A percentile compares a stretch with the other conserved stretches of the same genome.
Conservation (phyloP, 1,140 invertebrate genomes). For the Cyrtorhinus lividipennis region DNA sequence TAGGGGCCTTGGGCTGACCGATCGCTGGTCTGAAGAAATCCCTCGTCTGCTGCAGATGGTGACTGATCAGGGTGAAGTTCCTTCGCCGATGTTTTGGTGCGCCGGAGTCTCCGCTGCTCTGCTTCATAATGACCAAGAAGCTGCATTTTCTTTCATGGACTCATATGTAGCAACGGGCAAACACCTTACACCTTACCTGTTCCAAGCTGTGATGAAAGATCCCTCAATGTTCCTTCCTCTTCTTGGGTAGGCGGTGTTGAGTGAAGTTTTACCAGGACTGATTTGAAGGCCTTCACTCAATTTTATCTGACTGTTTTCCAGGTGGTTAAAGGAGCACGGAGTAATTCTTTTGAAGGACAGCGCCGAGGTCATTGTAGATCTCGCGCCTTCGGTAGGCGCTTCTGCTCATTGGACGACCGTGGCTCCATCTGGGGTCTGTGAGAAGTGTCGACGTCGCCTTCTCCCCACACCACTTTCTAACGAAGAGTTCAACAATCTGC, state of each 20-base stretch:
- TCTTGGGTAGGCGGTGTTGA: conserved; percentile 4
- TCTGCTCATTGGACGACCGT: background rate
- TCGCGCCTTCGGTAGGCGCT: background rate
- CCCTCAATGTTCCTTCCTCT: background rate
- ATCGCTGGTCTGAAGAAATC: conserved; percentile 40
- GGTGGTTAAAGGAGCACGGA: background rate
- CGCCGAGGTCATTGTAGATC: background rate
- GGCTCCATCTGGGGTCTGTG: conserved; percentile 42
- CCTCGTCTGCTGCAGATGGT: conserved; percentile 30
- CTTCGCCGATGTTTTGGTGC: conserved; percentile 28
- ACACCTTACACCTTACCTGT: conserved; percentile 27
- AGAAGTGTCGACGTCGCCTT: conserved; percentile 38
- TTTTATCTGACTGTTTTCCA: background rate
- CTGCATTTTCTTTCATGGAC: background rate
- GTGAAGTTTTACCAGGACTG: no score
- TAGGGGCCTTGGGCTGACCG: conserved; percentile 41
- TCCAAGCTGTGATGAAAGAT: conserved; percentile 8
- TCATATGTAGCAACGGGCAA: conserved; percentile 27
- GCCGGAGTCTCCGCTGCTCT: conserved; percentile 33
- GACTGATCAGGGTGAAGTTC: conserved; percentile 17
- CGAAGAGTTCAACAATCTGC: conserved; percentile 45
- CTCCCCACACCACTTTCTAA: conserved; percentile 35
- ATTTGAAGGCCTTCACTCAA: no score
- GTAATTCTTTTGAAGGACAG: background rate
- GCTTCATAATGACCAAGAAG: conserved; percentile 17